Percentiles rank a stretch among this genome's conserved stretches.
Evolutionary conservation across 2,888 invertebrate genomes (phyloP).

Genomic region (Cheilosia variabilis): DNA sequence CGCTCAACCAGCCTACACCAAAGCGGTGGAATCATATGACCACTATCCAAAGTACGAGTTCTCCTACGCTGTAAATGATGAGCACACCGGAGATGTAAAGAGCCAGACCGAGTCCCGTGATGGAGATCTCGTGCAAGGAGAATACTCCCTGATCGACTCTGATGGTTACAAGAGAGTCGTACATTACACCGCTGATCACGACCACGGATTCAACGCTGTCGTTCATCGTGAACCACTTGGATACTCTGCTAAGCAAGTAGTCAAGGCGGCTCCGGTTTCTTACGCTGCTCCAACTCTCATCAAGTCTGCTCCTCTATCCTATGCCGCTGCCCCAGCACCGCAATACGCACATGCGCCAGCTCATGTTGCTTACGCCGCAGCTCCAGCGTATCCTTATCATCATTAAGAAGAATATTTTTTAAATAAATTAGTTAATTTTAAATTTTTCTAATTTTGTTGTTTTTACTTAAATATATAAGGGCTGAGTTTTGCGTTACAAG

Average conservation of each 20-base stretch:
- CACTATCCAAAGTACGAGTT: conserved; percentile 81
- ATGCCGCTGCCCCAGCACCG: conserved; percentile 32
- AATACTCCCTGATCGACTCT: conserved; percentile 83
- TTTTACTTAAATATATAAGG: background rate
- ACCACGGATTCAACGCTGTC: conserved; percentile 75
- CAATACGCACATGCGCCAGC: conserved; percentile 6
- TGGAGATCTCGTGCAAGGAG: conserved; percentile 85
- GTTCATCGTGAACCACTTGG: conserved; percentile 75
- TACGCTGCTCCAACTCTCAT: conserved; percentile 46
- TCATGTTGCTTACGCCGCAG: conserved; percentile 30
- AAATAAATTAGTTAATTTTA: background rate
- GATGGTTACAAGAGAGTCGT: conserved; percentile 86
- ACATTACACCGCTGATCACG: conserved; percentile 84
- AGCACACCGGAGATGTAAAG: conserved; percentile 82
- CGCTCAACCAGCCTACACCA: conserved; percentile 66
- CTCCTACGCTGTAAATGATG: conserved; percentile 82
- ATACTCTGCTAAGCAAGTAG: conserved; percentile 69
- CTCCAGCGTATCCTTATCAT: conserved; percentile 48
- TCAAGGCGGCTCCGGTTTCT: conserved; percentile 35
- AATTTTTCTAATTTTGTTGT: background rate
- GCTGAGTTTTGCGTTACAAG: too few relatives aligned
- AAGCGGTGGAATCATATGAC: conserved; percentile 74
- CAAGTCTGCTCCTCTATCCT: conserved; percentile 48
- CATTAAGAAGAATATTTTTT: conserved; percentile 15
- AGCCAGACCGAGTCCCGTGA: conserved; percentile 85